Evolutionary conservation across 35 echinoderm and acorn worm species (phyloP).

Genomic region (Amphiura filiformis): DNA sequence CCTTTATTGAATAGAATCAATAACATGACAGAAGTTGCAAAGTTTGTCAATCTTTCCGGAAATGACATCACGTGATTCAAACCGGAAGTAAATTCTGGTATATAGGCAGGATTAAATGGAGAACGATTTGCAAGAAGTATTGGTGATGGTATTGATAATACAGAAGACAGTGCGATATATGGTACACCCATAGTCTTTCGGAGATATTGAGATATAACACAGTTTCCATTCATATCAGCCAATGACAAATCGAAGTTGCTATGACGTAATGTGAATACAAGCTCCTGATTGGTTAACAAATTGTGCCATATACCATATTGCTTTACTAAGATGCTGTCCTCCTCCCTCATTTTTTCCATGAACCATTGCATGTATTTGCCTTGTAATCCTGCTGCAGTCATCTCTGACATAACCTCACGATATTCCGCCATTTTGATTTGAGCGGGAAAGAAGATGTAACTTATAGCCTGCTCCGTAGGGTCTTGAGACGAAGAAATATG

Average conservation of each 20-base stretch:
- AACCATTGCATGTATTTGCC: not conserved
- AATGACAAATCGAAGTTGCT: not conserved
- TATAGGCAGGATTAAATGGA: constrained; percentile 1
- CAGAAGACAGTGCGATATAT: no score
- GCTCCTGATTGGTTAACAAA: no score
- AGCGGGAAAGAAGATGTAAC: not conserved
- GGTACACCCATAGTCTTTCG: no score
- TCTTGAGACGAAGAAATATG: not conserved
- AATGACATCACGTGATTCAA: not conserved
- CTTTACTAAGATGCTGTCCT: no score
- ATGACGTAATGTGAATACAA: no score
- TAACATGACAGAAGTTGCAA: not conserved
- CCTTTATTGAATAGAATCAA: no score
- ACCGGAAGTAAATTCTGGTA: not conserved
- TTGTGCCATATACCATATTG: no score
- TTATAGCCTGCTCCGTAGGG: not conserved
- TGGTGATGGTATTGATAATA: no score
- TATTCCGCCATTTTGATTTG: not conserved
- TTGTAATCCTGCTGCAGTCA: not conserved
- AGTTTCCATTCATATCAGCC: not conserved
- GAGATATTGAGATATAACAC: no score
- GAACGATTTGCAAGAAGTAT: no score
- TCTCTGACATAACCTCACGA: not conserved
- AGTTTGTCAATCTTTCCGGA: not conserved
- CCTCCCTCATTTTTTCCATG: not conserved